Evolutionary conservation across 2,888 invertebrate genomes (phyloP).

Genomic region (Melieria picta): DNA sequence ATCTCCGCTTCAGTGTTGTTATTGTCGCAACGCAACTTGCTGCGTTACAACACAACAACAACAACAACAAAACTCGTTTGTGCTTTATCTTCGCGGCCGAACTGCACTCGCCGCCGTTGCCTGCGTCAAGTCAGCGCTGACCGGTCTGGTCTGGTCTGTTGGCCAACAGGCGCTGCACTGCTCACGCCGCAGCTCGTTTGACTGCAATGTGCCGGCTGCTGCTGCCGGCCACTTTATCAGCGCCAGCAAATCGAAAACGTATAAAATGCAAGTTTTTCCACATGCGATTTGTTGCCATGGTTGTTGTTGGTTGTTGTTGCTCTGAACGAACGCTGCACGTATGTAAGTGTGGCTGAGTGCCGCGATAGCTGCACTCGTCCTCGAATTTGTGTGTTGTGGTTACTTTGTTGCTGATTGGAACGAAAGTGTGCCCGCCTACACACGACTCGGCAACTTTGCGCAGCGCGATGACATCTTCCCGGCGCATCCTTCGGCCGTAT

Average conservation of each 20-base stretch:
- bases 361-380: neutral
- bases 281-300: neutral
- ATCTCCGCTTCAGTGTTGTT: too few species aligned
- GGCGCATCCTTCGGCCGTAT: neutral
- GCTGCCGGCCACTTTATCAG: conserved; percentile 16
- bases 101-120: conserved; percentile 20
- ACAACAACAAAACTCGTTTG: conserved; percentile 27
- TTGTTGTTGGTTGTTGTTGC: neutral
- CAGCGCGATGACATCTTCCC: conserved; percentile 15
- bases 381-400: neutral
- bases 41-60: conserved; percentile 5
- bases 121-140: neutral
- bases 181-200: neutral
- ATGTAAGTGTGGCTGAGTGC: neutral
- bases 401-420: conserved; percentile 18
- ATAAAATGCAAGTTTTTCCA: conserved; percentile 4
- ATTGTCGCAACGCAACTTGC: conserved; percentile 5
- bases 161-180: neutral
- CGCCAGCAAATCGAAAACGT: conserved; percentile 24
- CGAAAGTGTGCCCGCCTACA: conserved; percentile 29
- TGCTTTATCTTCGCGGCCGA: conserved; percentile 27
- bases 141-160: neutral
- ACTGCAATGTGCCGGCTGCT: neutral
- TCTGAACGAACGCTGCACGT: neutral
- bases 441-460: neutral